Base-by-base conservation (phyloP, 2,797 vertebrate genomes). In the Microtus californicus region DNA sequence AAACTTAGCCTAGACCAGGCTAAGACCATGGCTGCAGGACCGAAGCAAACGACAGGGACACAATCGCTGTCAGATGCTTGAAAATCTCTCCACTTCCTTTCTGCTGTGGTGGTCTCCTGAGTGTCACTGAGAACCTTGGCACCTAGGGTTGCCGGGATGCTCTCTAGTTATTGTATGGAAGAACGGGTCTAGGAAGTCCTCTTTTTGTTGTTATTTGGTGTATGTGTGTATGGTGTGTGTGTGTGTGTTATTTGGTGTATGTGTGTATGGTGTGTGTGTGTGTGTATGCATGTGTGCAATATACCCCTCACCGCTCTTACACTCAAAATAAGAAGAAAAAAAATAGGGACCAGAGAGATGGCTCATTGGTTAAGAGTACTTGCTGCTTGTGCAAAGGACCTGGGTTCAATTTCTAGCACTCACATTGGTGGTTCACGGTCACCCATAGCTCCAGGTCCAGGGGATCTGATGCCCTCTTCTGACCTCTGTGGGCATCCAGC, bases 151-250 rank as follows among this genome's bases (percentile, higher is more conserved):
- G 10, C 87, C 81, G n/a, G 51, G 59, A 69, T 63, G 13, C 14
- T 54, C 40, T 94, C 51, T 93, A 86, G 79, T 93, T 91, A 80
- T 76, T 31, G 63, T 8, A 17, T 45, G 87, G 34, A 48, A 69
- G 43, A 88, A 59, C 13, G 5, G 21, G 19, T 89, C 45, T 56
- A 45, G 81, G 74, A 87, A 83, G 89, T 40, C 25, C 14, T 71
- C 19, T 48, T 21, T 37, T 25, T 73, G 80, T 89, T 40, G 31
- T 34, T 67, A 13, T 67, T 67, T 14, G 29, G 25, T 31, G 23
- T 43, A 25, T 76, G 73, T 43, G 21, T 25, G 40, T 74, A 25
- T 43, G 14, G 27, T 17, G 14, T 29, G 27, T 54, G 77, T 78
- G 45, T 34, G 31, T 51, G 76, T 51, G 2, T n/a, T n/a, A n/a